These are phyloP conservation scores for Notothenia rossii DNA, from an alignment of 2,113 vertebrate species.

Conservation along the genomic window DNA sequence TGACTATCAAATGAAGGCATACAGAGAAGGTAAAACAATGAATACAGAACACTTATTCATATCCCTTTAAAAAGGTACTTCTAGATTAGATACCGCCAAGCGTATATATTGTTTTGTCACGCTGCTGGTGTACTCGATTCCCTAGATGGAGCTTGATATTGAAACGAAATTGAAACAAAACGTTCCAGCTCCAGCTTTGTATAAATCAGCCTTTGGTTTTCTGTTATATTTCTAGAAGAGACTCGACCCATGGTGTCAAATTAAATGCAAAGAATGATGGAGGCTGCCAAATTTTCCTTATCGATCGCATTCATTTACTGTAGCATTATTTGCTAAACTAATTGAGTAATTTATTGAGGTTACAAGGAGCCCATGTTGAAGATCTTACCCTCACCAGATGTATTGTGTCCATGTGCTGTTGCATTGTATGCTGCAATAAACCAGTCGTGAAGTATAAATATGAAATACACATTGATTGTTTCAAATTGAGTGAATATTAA, in stretches of 20 bases:
- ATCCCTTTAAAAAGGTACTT: not conserved
- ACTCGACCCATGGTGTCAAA: conserved; percentile 35
- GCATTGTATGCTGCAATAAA: not conserved
- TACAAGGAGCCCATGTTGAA: not conserved
- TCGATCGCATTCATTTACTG: conserved; percentile 27
- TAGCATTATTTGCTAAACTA: conserved; percentile 21
- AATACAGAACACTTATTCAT: too few species aligned
- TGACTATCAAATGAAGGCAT: too few species aligned
- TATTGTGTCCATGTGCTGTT: not conserved
- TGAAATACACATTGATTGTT: conserved; percentile 2
- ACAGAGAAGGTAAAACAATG: too few species aligned
- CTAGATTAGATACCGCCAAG: too few species aligned
- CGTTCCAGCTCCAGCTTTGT: not conserved
- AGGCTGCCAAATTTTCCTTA: conserved; percentile 21
- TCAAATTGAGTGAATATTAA: conserved; percentile 4
- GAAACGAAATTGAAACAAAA: not conserved
- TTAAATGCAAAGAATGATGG: conserved; percentile 22
- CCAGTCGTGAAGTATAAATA: not conserved
- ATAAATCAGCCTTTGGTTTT: conserved; percentile 19
- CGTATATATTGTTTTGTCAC: not conserved
- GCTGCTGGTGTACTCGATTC: not conserved
- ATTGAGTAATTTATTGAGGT: conserved; percentile 15
- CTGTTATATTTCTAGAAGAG: not conserved
- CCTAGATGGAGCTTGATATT: not conserved
- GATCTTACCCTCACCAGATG: not conserved